Evolutionary conservation across 2,888 invertebrate species (phyloP).

Genomic region (Tipula lateralis): DNA sequence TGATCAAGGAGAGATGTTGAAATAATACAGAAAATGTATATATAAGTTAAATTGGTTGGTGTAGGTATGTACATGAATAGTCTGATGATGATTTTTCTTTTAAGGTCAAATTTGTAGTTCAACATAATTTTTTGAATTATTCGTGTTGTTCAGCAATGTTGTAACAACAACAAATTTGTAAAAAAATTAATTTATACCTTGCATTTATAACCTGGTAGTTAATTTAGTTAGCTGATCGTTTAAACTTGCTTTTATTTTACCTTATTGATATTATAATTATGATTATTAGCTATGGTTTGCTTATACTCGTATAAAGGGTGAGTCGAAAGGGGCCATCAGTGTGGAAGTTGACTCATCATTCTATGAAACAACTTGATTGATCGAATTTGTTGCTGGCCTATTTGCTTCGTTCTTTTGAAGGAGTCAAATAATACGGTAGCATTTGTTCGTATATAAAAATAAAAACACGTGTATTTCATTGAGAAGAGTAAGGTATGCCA

Average conservation of each 20-base stretch:
- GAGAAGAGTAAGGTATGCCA: too few relatives aligned
- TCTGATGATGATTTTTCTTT: not conserved
- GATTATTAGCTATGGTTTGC: not conserved
- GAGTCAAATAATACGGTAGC: too few relatives aligned
- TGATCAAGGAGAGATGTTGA: not conserved
- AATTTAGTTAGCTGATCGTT: conserved; percentile 24
- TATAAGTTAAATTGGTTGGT: not conserved
- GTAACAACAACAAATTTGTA: not conserved
- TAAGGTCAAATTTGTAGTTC: conserved; percentile 1
- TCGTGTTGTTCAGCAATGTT: not conserved
- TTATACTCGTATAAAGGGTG: not conserved
- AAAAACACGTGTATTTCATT: too few relatives aligned
- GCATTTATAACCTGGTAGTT: conserved; percentile 13
- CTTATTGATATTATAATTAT: conserved; percentile 19
- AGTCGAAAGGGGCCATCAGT: not conserved
- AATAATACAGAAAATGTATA: not conserved
- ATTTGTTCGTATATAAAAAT: too few relatives aligned
- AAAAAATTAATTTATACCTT: conserved; percentile 5
- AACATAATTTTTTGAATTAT: not conserved
- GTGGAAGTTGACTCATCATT: too few relatives aligned
- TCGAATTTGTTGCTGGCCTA: too few relatives aligned
- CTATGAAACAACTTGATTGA: too few relatives aligned
- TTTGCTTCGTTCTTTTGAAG: too few relatives aligned
- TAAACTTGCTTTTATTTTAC: not conserved
- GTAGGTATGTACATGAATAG: not conserved